Evolutionary conservation across 2,797 vertebrate genomes (phyloP).

Genomic region (Mus minutoides): DNA sequence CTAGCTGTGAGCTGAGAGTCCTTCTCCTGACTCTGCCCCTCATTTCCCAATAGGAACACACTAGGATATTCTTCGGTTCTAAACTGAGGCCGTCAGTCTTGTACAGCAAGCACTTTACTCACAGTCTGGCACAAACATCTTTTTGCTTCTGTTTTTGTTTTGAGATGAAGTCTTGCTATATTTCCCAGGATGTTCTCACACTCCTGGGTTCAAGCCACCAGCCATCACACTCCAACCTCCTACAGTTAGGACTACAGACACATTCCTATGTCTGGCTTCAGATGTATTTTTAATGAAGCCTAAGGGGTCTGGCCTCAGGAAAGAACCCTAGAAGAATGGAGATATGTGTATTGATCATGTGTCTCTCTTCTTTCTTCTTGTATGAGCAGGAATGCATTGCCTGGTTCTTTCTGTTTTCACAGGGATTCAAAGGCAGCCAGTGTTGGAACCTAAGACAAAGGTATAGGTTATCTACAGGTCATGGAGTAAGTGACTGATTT

Average conservation of each 20-base stretch:
- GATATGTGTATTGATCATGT: background rate
- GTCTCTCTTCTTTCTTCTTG: conserved; percentile 50
- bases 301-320: conserved; percentile 6
- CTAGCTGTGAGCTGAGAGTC: background rate
- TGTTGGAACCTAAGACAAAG: background rate
- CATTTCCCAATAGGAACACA: background rate
- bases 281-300: conserved; percentile 38
- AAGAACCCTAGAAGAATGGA: background rate
- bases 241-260: background rate
- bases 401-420: conserved; percentile 26
- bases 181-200: background rate
- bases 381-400: conserved; percentile 32
- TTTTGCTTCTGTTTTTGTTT: background rate
- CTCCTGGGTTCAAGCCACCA: background rate
- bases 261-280: background rate
- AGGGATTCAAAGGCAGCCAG: background rate
- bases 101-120: background rate
- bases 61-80: background rate
- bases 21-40: background rate
- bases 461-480: background rate
- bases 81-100: background rate
- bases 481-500: background rate
- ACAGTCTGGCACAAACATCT: background rate
- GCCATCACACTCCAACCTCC: background rate
- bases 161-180: background rate